Evolutionary conservation across 2,113 vertebrate species (phyloP).

Genomic region (Melanotaenia duboulayi): DNA sequence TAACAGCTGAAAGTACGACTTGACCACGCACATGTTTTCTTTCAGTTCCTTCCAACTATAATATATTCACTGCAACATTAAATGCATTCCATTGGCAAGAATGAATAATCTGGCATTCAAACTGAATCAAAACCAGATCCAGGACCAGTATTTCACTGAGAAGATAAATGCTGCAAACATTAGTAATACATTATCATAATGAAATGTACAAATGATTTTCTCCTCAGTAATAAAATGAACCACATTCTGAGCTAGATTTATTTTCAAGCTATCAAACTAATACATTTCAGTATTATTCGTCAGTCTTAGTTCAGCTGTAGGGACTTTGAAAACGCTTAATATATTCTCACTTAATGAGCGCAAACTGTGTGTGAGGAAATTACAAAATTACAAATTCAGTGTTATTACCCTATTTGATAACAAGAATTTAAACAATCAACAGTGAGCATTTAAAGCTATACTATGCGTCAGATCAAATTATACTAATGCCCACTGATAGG

Average conservation of each 20-base stretch:
- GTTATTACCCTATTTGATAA: background rate
- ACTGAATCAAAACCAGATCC: background rate
- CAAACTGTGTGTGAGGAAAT: background rate
- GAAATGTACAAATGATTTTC: background rate
- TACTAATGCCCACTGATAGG: background rate
- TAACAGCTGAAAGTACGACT: constrained; percentile 29
- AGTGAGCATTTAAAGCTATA: background rate
- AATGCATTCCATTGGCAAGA: background rate
- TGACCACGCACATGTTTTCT: constrained; percentile 37
- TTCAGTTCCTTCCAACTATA: constrained; percentile 39
- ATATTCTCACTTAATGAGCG: background rate
- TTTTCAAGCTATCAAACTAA: no score
- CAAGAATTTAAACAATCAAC: background rate
- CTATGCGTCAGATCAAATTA: no score
- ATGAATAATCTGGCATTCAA: background rate
- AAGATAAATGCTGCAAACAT: constrained; percentile 1
- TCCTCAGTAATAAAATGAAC: background rate
- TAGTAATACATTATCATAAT: background rate
- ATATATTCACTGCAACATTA: background rate
- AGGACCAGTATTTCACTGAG: background rate
- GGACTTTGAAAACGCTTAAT: background rate
- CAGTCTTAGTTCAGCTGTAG: background rate
- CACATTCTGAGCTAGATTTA: no score
- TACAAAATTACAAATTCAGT: background rate
- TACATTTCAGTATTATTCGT: no score